These are phyloP conservation scores for Folsomia candida DNA, from an alignment of 2,888 invertebrate species.

Conservation along the genomic window DNA sequence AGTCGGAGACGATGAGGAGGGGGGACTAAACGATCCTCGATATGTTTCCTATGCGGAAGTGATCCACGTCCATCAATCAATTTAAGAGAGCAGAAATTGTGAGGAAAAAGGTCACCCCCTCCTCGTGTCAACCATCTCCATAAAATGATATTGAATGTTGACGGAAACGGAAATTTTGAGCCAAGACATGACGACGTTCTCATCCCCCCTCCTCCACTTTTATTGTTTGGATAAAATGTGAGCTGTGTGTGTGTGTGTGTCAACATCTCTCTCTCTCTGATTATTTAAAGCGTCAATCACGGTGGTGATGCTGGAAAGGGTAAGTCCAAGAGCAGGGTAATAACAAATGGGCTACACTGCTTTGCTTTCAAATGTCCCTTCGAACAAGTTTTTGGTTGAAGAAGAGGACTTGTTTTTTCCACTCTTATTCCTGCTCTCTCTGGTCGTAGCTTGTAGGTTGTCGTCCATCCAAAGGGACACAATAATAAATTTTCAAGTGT, in stretches of 20 bases:
- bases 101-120: neutral
- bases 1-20: neutral
- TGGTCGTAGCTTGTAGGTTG: too few species aligned
- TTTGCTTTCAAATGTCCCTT: conserved; percentile 4
- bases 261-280: neutral
- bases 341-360: neutral
- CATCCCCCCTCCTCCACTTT: conserved; percentile 1
- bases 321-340: neutral
- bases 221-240: conserved; percentile 2
- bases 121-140: neutral
- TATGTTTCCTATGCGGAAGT: neutral
- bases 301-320: neutral
- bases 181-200: conserved; percentile 2
- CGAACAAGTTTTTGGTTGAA: conserved; percentile 2
- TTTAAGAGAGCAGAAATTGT: neutral
- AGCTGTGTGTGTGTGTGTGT: neutral
- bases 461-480: neutral
- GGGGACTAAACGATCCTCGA: conserved; percentile 1
- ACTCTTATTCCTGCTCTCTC: neutral
- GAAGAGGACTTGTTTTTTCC: conserved; percentile 8
- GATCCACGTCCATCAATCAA: conserved; percentile 8
- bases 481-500: conserved; percentile 1
- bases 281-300: conserved; percentile 5
- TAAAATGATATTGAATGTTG: conserved; percentile 5
- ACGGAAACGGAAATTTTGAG: conserved; percentile 4